A percentile compares a stretch with the other conserved stretches of the same genome.
Evolutionary conservation across 2,797 vertebrate species (phyloP).

Genomic region (Falco biarmicus): DNA sequence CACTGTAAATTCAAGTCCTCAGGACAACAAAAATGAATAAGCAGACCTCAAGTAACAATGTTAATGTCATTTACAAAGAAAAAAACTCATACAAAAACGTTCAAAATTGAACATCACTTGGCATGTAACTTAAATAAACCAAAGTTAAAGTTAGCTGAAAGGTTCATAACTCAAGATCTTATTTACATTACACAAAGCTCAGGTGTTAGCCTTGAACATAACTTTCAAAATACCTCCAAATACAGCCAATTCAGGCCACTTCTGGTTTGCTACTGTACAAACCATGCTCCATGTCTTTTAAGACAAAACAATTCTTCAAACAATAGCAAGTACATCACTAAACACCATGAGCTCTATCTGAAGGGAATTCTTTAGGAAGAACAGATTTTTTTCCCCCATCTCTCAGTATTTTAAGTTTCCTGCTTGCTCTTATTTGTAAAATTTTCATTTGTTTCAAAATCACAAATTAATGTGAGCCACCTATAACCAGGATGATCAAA

Average conservation of each 20-base stretch:
- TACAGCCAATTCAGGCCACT: slow-evolving; percentile 77
- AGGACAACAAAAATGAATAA: slow-evolving; percentile 85
- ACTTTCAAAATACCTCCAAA: slow-evolving; percentile 82
- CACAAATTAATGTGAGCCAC: slow-evolving; percentile 86
- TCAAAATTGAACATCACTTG: slow-evolving; percentile 88
- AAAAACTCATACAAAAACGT: slow-evolving; percentile 83
- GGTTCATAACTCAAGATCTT: slow-evolving; percentile 87
- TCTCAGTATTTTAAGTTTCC: slow-evolving; percentile 85
- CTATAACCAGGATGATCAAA: slow-evolving; percentile 85
- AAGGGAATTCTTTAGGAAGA: slow-evolving; percentile 96
- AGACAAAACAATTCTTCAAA: slow-evolving; percentile 93
- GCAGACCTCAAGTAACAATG: slow-evolving; percentile 85
- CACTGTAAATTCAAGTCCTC: slow-evolving; percentile 93
- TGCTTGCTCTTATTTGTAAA: slow-evolving; percentile 86
- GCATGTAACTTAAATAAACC: slow-evolving; percentile 83
- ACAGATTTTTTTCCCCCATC: slow-evolving; percentile 89
- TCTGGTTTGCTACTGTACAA: slow-evolving; percentile 84
- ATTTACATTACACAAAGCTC: slow-evolving; percentile 97
- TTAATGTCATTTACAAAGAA: slow-evolving; percentile 85
- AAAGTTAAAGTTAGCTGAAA: slow-evolving; percentile 78
- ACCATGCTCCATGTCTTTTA: slow-evolving; percentile 80
- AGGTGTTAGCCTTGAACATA: slow-evolving; percentile 86
- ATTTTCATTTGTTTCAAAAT: slow-evolving; percentile 86
- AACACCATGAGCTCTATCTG: slow-evolving; percentile 93
- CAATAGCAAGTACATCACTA: slow-evolving; percentile 94